phyloP scores from a whole-genome alignment of 1,140 invertebrate genomes.

The Prorops nasuta region DNA sequence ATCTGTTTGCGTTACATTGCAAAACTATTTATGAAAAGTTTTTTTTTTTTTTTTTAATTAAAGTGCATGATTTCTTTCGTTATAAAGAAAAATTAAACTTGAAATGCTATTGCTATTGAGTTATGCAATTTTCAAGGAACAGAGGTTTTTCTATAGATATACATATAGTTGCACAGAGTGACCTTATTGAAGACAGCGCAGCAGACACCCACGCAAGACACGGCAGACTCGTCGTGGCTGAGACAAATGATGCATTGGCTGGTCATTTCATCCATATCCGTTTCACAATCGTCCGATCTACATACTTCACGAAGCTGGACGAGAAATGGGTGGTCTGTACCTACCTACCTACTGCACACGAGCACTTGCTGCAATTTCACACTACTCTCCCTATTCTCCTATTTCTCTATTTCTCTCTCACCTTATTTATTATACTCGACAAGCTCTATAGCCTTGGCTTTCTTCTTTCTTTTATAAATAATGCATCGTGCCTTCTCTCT shows the following conservation, averaged over 20 bases:
- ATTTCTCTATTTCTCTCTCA: too few species aligned
- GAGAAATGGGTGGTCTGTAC: conserved; percentile 49
- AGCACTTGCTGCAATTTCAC: too few species aligned
- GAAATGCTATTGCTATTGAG: background rate
- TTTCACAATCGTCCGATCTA: conserved; percentile 44
- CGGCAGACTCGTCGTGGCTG: conserved; percentile 26
- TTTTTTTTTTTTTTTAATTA: too few species aligned
- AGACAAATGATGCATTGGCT: conserved; percentile 43
- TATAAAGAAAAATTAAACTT: too few species aligned
- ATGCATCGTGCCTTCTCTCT: background rate
- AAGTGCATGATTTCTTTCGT: too few species aligned
- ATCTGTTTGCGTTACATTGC: background rate
- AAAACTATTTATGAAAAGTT: background rate
- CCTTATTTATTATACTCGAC: too few species aligned
- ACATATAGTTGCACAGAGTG: too few species aligned
- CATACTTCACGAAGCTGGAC: conserved; percentile 39
- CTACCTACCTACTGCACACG: too few species aligned
- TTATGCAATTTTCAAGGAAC: too few species aligned
- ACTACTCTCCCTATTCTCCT: too few species aligned
- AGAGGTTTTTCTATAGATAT: too few species aligned
- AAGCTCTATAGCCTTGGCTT: background rate
- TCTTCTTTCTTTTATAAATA: background rate
- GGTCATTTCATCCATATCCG: conserved; percentile 44
- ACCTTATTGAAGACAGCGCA: too few species aligned
- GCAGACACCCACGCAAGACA: conserved; percentile 29